A percentile compares a stretch with the other conserved stretches of the same genome.
Evolutionary conservation across 2,113 vertebrate genomes (phyloP).

Genomic region (Laticauda colubrina): DNA sequence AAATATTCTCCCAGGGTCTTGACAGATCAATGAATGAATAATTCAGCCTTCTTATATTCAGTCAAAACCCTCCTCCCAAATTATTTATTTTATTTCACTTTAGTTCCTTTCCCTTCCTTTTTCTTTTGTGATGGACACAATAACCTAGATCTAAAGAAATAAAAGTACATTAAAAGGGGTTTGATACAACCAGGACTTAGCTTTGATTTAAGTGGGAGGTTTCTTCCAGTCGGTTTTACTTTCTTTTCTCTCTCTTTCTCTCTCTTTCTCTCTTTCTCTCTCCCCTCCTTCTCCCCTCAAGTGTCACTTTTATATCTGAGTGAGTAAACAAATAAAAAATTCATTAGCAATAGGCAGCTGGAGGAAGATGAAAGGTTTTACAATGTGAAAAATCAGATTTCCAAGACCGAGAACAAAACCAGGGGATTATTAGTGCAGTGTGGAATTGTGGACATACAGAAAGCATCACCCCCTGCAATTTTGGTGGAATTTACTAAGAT

Average conservation of each 20-base stretch:
- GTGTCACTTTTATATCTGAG: constrained; percentile 66
- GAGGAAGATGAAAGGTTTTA: constrained; percentile 70
- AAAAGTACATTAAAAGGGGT: constrained; percentile 37
- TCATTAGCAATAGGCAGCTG: constrained; percentile 72
- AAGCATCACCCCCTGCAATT: constrained; percentile 45
- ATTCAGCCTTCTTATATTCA: constrained; percentile 29
- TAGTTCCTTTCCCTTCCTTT: constrained; percentile 10
- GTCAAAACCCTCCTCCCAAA: neutral
- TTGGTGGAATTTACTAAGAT: constrained; percentile 63
- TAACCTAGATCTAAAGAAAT: neutral
- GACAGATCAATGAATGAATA: constrained; percentile 42
- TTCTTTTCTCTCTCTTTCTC: neutral
- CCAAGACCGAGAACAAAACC: constrained; percentile 58
- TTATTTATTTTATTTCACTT: neutral
- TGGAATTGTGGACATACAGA: constrained; percentile 42
- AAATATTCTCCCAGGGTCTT: neutral
- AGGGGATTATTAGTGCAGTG: constrained; percentile 69
- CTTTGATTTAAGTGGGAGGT: constrained; percentile 54
- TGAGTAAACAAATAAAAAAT: constrained; percentile 81
- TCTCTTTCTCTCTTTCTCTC: neutral
- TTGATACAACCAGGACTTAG: constrained; percentile 29
- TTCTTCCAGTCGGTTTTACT: neutral
- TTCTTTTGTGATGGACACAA: constrained; percentile 21
- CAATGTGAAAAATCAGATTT: constrained; percentile 55
- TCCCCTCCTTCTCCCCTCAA: neutral